A percentile compares a stretch with the other conserved stretches of the same genome.
phyloP scores from a whole-genome alignment of 2,797 vertebrate species.

The Periophthalmus magnuspinnatus region DNA sequence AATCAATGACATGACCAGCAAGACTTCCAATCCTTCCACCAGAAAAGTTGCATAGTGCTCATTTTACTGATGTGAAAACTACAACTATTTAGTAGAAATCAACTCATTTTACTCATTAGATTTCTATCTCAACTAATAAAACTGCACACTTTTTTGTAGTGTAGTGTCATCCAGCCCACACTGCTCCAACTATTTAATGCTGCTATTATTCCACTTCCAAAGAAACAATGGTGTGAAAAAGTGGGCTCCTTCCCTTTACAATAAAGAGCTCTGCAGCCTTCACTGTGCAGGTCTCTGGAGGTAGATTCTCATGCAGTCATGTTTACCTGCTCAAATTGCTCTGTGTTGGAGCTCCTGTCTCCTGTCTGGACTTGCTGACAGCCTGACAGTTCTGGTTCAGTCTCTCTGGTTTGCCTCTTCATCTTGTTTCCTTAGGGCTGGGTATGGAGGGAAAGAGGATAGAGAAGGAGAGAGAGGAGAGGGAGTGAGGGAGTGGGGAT shows the following conservation, averaged over 20 bases:
- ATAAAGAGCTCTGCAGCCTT: slow-evolving; percentile 14
- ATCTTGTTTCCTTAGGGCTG: slow-evolving; percentile 23
- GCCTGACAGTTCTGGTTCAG: slow-evolving; percentile 33
- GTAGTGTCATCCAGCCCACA: neutral
- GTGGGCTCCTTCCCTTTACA: slow-evolving; percentile 16
- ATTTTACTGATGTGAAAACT: too few species aligned
- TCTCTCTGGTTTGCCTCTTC: slow-evolving; percentile 17
- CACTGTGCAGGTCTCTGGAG: slow-evolving; percentile 17
- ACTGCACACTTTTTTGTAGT: neutral
- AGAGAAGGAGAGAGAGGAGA: neutral
- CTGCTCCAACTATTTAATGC: neutral
- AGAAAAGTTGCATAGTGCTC: too few species aligned
- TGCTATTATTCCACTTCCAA: slow-evolving; percentile 7
- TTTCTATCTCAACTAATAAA: neutral
- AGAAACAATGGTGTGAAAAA: slow-evolving; percentile 25
- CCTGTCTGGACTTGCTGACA: slow-evolving; percentile 45
- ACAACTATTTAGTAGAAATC: too few species aligned
- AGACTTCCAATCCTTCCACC: too few species aligned
- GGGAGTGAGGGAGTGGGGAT: slow-evolving; percentile 17
- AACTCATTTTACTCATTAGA: too few species aligned
- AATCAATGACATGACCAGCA: too few species aligned
- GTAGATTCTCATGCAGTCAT: slow-evolving; percentile 12
- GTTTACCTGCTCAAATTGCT: slow-evolving; percentile 33
- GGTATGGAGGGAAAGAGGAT: slow-evolving; percentile 5
- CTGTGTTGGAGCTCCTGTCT: slow-evolving; percentile 12